Evolutionary conservation across 2,797 vertebrate genomes (phyloP), one percentile per base, ranked within the genome.

Genomic region (Sebastes miniatus): DNA sequence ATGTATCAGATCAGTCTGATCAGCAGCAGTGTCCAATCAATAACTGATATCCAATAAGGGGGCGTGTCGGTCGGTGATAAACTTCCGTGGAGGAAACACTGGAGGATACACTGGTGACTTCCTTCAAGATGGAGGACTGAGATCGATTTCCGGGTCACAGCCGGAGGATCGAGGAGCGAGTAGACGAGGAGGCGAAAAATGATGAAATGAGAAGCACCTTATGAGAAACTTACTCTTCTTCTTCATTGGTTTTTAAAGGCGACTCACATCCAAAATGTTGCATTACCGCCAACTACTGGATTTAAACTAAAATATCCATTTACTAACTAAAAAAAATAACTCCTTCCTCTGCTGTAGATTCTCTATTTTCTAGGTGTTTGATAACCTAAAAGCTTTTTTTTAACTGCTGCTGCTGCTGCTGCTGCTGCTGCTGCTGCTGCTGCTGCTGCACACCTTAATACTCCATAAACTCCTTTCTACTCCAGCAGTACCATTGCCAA

Each of bases 81-180:
- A 29, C 27, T 29, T 29, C 27, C 5, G 1, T 29, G 27, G 27
- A 29, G 5, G 27, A 2, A 2, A 2, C 29, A 29, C 1, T 29
- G 0, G 1, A 29, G 1, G 29, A 29, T 29, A 29, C 27, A 29
- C 1, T 29, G 1, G 29, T 2, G 36, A 39, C 36, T 0, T 39
- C 13, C 39, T 43, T 13, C 36, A 39, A 39, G 36, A 39, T 39
- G 34, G 11, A 36, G 34, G 34, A 36, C 34, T 12, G 34, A 36
- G 34, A 36, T 36, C 11, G 11, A 36, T 36, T 36, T 36, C 34
- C 34, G 11, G 34, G 34, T 36, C 34, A 36, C 34, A 36, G 34
- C 34, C 11, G 34, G 34, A 36, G 34, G 34, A 36, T 0, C 34
- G 34, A 34, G 34, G 34, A 34, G 10, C 10, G 34, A 36, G 34